Percentiles rank a stretch among this genome's conserved stretches.
Evolutionary conservation across 2,797 vertebrate species (phyloP).

Genomic region (Myotis myotis): DNA sequence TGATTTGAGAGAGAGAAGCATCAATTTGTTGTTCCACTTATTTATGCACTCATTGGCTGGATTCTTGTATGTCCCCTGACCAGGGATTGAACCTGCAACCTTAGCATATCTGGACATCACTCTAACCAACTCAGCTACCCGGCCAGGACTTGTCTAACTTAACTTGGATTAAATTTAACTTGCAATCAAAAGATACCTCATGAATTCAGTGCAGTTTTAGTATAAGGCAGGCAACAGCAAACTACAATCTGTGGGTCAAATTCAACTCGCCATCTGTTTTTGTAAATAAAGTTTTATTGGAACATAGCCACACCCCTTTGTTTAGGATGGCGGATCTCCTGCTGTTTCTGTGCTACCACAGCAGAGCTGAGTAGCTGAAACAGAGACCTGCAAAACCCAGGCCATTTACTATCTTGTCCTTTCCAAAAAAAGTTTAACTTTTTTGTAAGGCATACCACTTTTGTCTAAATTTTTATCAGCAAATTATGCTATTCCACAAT

Average conservation of each 20-base stretch:
- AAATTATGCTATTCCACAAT: neutral
- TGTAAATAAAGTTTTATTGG: neutral
- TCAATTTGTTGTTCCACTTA: neutral
- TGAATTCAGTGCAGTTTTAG: neutral
- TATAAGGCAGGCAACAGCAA: neutral
- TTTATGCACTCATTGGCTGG: neutral
- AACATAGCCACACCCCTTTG: neutral
- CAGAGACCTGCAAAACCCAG: neutral
- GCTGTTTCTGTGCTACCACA: neutral
- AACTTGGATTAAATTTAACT: neutral
- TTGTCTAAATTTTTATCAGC: neutral
- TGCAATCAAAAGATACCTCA: neutral
- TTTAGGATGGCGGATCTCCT: too few relatives aligned
- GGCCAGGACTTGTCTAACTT: neutral
- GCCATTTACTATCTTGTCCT: neutral
- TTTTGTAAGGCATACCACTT: neutral
- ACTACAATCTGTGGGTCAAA: neutral
- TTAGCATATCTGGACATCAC: neutral
- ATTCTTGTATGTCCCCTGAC: neutral
- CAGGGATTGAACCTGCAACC: neutral
- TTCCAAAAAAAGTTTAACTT: neutral
- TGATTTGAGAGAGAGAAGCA: neutral
- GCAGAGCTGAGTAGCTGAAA: neutral
- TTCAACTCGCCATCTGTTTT: neutral
- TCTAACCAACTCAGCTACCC: neutral